Evolutionary conservation across 2,113 vertebrate genomes (phyloP).

Genomic region (Trematocara nigrifrons): DNA sequence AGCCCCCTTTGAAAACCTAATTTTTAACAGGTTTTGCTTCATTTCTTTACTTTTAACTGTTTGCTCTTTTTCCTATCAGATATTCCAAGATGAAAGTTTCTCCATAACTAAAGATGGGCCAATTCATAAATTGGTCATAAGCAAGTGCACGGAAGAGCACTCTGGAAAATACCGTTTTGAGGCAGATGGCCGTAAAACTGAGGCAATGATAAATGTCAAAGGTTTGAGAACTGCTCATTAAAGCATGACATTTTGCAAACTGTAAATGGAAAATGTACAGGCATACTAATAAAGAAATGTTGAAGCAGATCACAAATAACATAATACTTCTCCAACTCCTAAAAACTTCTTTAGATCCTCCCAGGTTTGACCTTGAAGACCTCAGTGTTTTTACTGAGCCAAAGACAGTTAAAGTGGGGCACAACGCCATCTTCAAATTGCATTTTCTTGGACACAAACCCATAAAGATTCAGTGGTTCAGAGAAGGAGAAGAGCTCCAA

Average conservation of each 20-base stretch:
- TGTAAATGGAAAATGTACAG: not conserved
- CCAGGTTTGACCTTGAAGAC: constrained; percentile 72
- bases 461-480: constrained; percentile 79
- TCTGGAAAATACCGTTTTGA: constrained; percentile 84
- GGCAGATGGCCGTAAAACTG: constrained; percentile 74
- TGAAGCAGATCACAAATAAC: not conserved
- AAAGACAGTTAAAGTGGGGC: constrained; percentile 76
- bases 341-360: constrained; percentile 71
- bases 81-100: constrained; percentile 70
- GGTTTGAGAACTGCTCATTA: constrained; percentile 51
- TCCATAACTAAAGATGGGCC: constrained; percentile 74
- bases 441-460: constrained; percentile 79
- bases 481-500: constrained; percentile 74
- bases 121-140: constrained; percentile 73
- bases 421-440: constrained; percentile 74
- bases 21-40: not conserved
- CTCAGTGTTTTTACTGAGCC: constrained; percentile 69
- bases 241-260: not conserved
- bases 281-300: not conserved
- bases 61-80: constrained; percentile 51
- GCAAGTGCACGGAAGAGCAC: constrained; percentile 66
- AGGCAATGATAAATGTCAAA: constrained; percentile 67
- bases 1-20: not conserved
- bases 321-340: not conserved
- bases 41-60: not conserved